These are phyloP conservation scores for Moxostoma hubbsi DNA, from an alignment of 2,797 vertebrate genomes.

Conservation along the genomic window DNA sequence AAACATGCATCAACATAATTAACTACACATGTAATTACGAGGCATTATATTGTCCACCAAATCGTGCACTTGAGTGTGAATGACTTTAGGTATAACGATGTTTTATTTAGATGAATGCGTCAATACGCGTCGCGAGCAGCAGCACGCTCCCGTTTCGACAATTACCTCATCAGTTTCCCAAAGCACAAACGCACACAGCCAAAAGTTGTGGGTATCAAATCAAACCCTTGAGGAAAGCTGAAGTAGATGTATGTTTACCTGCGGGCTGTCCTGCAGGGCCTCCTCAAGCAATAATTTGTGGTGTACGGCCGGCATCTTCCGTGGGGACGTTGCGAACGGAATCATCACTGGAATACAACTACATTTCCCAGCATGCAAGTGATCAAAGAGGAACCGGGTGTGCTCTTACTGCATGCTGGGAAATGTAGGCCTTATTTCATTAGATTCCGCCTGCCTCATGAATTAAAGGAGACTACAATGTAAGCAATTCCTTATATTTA, in stretches of 20 bases:
- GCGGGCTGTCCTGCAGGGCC: constrained; percentile 94
- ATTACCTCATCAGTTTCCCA: not conserved
- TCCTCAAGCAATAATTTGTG: constrained; percentile 94
- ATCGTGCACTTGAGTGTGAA: not conserved
- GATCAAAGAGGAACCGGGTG: not conserved
- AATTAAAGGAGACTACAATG: not conserved
- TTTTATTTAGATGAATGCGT: constrained; percentile 3
- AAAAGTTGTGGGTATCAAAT: not conserved
- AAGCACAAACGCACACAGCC: not conserved
- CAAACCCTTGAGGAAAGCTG: not conserved
- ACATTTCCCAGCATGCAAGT: constrained; percentile 72
- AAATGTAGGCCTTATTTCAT: not conserved
- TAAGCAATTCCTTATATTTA: not conserved
- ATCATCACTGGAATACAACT: constrained; percentile 68
- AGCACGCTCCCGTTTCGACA: not conserved
- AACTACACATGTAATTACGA: not conserved
- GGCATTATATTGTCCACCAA: not conserved
- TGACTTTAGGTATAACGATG: not conserved
- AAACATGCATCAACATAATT: not conserved
- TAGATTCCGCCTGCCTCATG: not conserved
- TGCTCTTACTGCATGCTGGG: not conserved
- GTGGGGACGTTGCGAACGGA: constrained; percentile 63
- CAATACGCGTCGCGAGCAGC: not conserved
- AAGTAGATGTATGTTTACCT: constrained; percentile 73
- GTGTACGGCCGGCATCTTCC: constrained; percentile 91